Percentiles rank a stretch among this genome's conserved stretches.
phyloP scores from a whole-genome alignment of 2,113 vertebrate genomes.

The Cyprinodon tularosa region DNA sequence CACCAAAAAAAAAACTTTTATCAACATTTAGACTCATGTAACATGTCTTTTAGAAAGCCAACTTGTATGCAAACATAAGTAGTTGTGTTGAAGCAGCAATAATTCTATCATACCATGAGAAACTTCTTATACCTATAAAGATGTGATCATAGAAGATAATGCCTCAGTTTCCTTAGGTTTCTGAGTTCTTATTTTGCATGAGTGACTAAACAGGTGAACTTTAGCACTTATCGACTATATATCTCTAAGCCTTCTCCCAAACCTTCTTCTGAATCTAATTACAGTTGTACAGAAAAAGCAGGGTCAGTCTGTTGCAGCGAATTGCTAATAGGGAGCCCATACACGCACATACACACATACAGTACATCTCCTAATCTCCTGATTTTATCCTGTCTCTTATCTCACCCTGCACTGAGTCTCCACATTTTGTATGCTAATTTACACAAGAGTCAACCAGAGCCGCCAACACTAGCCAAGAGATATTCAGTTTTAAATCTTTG shows the following conservation, averaged over 20 bases:
- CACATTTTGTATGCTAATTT: conserved; percentile 60
- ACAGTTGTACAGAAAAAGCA: conserved; percentile 50
- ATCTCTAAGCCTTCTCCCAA: conserved; percentile 44
- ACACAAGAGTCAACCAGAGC: conserved; percentile 41
- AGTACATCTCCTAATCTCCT: conserved; percentile 39
- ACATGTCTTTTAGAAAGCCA: neutral
- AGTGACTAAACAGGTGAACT: neutral
- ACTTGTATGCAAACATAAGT: neutral
- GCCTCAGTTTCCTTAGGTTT: neutral
- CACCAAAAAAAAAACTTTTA: neutral
- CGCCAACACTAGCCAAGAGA: conserved; percentile 18
- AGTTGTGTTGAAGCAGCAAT: neutral
- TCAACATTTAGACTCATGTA: neutral
- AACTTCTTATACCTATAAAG: neutral
- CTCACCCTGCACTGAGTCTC: conserved; percentile 48
- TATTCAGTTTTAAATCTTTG: conserved; percentile 7
- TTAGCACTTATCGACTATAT: conserved; percentile 11
- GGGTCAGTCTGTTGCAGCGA: conserved; percentile 51
- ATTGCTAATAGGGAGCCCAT: conserved; percentile 41
- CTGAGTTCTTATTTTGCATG: neutral
- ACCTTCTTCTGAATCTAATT: conserved; percentile 63
- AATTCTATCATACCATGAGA: neutral
- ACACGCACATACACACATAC: neutral
- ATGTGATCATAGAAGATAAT: neutral
- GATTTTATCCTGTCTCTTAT: conserved; percentile 60